phyloP scores from a whole-genome alignment of 2,888 invertebrate species.

The Mimas tiliae region DNA sequence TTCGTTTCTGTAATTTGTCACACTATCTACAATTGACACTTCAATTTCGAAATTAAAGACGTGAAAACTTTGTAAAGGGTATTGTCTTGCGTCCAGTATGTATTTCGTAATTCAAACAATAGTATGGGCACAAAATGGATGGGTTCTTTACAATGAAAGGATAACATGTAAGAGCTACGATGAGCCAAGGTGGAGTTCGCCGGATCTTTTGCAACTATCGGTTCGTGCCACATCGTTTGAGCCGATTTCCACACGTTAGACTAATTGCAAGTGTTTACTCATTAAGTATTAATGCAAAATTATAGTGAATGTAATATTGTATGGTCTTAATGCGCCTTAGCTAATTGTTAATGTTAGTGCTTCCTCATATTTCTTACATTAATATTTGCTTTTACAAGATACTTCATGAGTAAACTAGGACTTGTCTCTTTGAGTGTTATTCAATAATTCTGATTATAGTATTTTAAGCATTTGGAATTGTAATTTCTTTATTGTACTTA shows the following conservation, averaged over 20 bases:
- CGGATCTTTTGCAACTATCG: slow-evolving; percentile 74
- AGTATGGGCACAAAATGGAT: slow-evolving; percentile 21
- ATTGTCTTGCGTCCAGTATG: slow-evolving; percentile 28
- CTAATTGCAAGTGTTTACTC: slow-evolving; percentile 24
- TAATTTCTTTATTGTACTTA: too few relatives aligned
- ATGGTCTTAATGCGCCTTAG: background rate
- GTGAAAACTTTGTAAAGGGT: background rate
- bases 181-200: slow-evolving; percentile 49
- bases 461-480: too few relatives aligned
- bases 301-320: background rate
- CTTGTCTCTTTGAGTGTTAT: background rate
- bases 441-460: too few relatives aligned
- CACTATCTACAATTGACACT: slow-evolving; percentile 4
- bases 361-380: slow-evolving; percentile 1
- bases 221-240: slow-evolving; percentile 45
- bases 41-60: background rate
- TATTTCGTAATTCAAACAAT: slow-evolving; percentile 31
- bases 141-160: slow-evolving; percentile 39
- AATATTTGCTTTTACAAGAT: background rate
- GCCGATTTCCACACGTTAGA: slow-evolving; percentile 48
- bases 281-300: slow-evolving; percentile 12
- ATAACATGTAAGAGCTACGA: slow-evolving; percentile 50
- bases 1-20: slow-evolving; percentile 21
- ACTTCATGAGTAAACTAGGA: background rate
- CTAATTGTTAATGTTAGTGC: background rate